Percentiles rank a stretch among this genome's conserved stretches.
These are phyloP conservation scores for Gracilinanus agilis DNA, from an alignment of 2,113 vertebrate genomes.

Conservation along the genomic window DNA sequence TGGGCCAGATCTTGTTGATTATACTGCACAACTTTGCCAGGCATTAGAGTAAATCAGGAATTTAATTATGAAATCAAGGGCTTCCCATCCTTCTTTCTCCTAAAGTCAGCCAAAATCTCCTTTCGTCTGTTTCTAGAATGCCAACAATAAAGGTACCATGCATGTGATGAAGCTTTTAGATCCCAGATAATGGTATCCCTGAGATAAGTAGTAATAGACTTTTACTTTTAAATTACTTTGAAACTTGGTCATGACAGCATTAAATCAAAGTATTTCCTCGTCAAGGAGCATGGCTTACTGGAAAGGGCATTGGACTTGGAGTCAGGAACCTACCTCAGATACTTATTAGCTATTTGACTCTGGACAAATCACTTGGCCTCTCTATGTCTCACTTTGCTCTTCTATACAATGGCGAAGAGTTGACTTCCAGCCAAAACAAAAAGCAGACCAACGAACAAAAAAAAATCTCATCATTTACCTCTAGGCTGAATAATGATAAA, in stretches of 20 bases:
- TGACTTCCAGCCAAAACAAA: not conserved
- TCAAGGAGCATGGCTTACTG: not conserved
- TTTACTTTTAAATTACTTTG: not conserved
- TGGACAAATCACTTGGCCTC: not conserved
- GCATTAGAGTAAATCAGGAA: not conserved
- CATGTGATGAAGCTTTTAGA: not conserved
- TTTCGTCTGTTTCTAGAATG: not conserved
- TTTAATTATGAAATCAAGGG: not conserved
- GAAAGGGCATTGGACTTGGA: not conserved
- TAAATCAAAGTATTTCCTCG: not conserved
- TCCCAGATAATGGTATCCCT: not conserved
- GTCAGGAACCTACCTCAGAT: not conserved
- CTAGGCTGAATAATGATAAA: not conserved
- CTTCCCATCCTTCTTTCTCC: not conserved
- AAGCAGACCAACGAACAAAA: not conserved
- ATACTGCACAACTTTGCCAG: not conserved
- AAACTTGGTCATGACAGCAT: not conserved
- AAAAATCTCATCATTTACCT: not conserved
- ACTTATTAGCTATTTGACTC: not conserved
- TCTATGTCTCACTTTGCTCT: not conserved
- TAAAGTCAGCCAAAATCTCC: not conserved
- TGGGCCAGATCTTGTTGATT: not conserved
- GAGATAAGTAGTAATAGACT: not conserved
- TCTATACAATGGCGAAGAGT: not conserved
- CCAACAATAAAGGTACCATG: not conserved